A percentile compares a stretch with the other conserved stretches of the same genome.
phyloP scores from a whole-genome alignment of 2,113 vertebrate genomes.

The Laterallus jamaicensis region DNA sequence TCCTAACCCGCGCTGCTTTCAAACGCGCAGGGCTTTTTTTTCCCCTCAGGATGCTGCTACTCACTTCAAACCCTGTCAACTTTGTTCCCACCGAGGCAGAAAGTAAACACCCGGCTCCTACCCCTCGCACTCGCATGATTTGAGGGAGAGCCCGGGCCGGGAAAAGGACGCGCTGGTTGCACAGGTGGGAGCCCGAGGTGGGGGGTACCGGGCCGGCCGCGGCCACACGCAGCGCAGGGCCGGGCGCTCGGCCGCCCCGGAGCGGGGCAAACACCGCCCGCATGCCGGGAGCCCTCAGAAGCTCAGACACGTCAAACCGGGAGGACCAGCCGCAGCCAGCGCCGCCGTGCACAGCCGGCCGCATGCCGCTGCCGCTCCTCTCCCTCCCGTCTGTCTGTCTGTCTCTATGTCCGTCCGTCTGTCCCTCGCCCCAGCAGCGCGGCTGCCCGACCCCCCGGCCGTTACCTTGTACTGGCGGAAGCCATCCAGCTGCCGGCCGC shows the following conservation, averaged over 20 bases:
- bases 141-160: not conserved
- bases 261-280: not conserved
- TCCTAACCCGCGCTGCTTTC: not conserved
- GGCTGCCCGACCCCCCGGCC: not conserved
- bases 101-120: fast-evolving
- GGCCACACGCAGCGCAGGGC: not conserved
- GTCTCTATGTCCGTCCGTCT: too few species aligned
- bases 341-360: too few species aligned
- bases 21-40: not conserved
- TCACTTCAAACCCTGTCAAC: not conserved
- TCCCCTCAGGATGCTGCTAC: fast-evolving
- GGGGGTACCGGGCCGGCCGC: not conserved
- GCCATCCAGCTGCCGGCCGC: constrained; percentile 62
- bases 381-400: too few species aligned
- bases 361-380: too few species aligned
- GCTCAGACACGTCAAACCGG: not conserved
- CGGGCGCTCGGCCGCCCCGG: not conserved
- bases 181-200: not conserved
- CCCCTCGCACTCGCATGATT: fast-evolving
- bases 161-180: not conserved
- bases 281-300: not conserved
- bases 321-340: too few species aligned
- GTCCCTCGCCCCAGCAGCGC: too few species aligned
- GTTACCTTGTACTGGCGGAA: constrained; percentile 73
- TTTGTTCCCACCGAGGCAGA: not conserved